phyloP scores from a whole-genome alignment of 2,113 vertebrate genomes.

The Dasypus novemcinctus region DNA sequence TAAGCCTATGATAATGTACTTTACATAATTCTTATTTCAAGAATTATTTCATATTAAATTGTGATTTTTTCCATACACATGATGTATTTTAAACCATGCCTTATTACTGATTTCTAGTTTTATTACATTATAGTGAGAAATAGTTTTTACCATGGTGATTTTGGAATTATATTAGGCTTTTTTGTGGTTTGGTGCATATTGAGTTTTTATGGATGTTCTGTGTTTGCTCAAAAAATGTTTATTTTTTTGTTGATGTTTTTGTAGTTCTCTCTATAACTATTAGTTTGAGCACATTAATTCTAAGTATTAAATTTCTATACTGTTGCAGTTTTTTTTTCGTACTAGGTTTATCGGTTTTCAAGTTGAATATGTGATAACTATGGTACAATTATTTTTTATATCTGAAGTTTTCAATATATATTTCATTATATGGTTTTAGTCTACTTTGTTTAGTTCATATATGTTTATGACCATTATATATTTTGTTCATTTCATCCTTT shows the following conservation, averaged over 20 bases:
- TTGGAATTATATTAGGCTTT: background rate
- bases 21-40: background rate
- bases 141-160: background rate
- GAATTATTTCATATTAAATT: background rate
- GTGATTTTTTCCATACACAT: background rate
- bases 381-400: background rate
- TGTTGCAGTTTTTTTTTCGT: background rate
- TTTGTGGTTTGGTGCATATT: background rate
- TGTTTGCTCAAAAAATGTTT: background rate
- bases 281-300: background rate
- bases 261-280: background rate
- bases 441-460: background rate
- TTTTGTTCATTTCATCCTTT: background rate
- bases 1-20: background rate
- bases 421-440: too few relatives aligned
- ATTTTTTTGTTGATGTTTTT: background rate
- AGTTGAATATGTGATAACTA: background rate
- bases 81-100: background rate
- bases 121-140: background rate
- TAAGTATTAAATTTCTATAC: background rate
- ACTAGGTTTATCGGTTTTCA: background rate
- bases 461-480: background rate
- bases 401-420: background rate
- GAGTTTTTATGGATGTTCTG: background rate
- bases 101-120: background rate